A percentile compares a stretch with the other conserved stretches of the same genome.
phyloP scores from a whole-genome alignment of 2,113 vertebrate genomes.

The Rhinopithecus roxellana region DNA sequence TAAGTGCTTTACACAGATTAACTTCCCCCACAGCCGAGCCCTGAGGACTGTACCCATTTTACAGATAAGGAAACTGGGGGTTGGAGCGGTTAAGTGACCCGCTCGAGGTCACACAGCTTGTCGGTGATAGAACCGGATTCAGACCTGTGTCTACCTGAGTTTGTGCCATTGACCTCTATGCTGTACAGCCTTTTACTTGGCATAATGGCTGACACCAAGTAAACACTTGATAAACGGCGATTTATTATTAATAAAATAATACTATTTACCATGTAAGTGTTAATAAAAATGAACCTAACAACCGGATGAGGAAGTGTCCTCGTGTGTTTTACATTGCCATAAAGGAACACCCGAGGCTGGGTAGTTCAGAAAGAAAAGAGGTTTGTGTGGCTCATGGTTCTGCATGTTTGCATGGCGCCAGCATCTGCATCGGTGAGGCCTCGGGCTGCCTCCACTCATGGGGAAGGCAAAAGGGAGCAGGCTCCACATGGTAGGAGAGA shows the following conservation, averaged over 20 bases:
- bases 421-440: too few species aligned
- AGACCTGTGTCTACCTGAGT: neutral
- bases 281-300: too few species aligned
- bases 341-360: too few species aligned
- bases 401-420: fast-evolving
- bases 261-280: too few species aligned
- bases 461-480: too few species aligned
- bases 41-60: neutral
- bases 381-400: too few species aligned
- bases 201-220: neutral
- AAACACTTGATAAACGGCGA: neutral
- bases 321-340: too few species aligned
- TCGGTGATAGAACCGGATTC: neutral
- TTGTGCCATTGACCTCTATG: neutral
- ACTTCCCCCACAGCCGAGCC: neutral
- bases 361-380: too few species aligned
- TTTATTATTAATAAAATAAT: neutral
- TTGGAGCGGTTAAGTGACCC: neutral
- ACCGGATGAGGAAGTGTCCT: too few species aligned
- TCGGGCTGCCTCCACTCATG: too few species aligned
- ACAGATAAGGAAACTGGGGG: neutral
- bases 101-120: neutral
- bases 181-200: neutral
- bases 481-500: too few species aligned
- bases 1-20: neutral